phyloP scores from a whole-genome alignment of 2,888 invertebrate genomes.

The Cheilosia grossa region DNA sequence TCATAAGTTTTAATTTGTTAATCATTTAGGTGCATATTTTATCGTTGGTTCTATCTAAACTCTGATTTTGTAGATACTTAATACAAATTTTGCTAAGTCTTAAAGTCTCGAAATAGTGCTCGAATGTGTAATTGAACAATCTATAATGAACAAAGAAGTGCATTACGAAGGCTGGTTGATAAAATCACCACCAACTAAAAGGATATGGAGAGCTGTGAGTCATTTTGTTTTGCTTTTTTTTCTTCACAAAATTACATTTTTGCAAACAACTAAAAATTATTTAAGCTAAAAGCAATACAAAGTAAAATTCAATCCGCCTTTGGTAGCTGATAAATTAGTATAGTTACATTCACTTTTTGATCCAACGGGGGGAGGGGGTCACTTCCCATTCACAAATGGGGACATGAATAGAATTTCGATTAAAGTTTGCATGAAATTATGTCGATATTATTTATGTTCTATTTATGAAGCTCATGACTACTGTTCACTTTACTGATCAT shows the following conservation, averaged over 20 bases:
- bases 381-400: constrained; percentile 28
- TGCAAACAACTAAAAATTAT: neutral
- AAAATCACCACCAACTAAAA: constrained; percentile 96
- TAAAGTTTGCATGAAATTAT: neutral
- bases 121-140: constrained; percentile 35
- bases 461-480: neutral
- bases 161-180: constrained; percentile 97
- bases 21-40: constrained; percentile 15
- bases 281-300: too few species aligned
- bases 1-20: constrained; percentile 29
- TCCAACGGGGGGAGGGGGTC: neutral
- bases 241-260: neutral
- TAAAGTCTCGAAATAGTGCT: neutral
- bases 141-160: constrained; percentile 86
- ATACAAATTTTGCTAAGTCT: neutral
- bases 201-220: constrained; percentile 97
- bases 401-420: constrained; percentile 31
- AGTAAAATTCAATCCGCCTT: neutral
- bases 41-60: neutral
- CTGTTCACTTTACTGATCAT: neutral
- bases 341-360: neutral
- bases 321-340: neutral
- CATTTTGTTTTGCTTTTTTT: constrained; percentile 66
- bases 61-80: neutral
- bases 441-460: neutral